Percentiles rank a stretch among this genome's conserved stretches.
Evolutionary conservation across 2,888 invertebrate genomes (phyloP).

Genomic region (Drosophila diplacantha): DNA sequence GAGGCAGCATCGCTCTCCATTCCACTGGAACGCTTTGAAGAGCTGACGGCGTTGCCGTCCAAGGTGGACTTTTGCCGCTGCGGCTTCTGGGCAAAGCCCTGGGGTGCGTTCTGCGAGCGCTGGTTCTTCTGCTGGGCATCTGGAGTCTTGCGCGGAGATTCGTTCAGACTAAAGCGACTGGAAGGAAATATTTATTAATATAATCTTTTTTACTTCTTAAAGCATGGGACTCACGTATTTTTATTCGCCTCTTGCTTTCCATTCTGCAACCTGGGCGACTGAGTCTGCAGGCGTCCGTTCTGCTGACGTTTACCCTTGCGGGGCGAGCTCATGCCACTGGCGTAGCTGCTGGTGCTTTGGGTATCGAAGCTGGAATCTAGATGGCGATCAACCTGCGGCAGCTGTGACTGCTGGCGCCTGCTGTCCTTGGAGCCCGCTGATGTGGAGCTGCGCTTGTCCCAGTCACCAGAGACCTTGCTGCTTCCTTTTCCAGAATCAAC

Average conservation of each 20-base stretch:
- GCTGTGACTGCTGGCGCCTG: conserved; percentile 48
- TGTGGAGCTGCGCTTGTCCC: conserved; percentile 74
- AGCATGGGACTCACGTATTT: conserved; percentile 54
- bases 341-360: conserved; percentile 60
- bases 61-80: conserved; percentile 59
- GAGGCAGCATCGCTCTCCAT: conserved; percentile 47
- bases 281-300: conserved; percentile 53
- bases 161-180: conserved; percentile 60
- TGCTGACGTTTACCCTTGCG: conserved; percentile 61
- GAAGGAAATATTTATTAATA: not conserved
- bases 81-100: conserved; percentile 70
- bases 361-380: conserved; percentile 55
- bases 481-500: not conserved
- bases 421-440: conserved; percentile 71
- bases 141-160: conserved; percentile 50
- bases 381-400: conserved; percentile 25
- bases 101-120: conserved; percentile 73
- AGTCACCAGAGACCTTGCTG: conserved; percentile 53
- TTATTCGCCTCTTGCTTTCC: conserved; percentile 62
- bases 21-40: conserved; percentile 59
- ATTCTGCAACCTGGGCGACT: conserved; percentile 73
- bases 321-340: conserved; percentile 64
- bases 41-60: conserved; percentile 33
- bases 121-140: conserved; percentile 52
- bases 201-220: rapidly evolving